Percentiles rank a stretch among this genome's conserved stretches.
Evolutionary conservation across 2,113 vertebrate genomes (phyloP).

Genomic region (Puffinus mauretanicus): DNA sequence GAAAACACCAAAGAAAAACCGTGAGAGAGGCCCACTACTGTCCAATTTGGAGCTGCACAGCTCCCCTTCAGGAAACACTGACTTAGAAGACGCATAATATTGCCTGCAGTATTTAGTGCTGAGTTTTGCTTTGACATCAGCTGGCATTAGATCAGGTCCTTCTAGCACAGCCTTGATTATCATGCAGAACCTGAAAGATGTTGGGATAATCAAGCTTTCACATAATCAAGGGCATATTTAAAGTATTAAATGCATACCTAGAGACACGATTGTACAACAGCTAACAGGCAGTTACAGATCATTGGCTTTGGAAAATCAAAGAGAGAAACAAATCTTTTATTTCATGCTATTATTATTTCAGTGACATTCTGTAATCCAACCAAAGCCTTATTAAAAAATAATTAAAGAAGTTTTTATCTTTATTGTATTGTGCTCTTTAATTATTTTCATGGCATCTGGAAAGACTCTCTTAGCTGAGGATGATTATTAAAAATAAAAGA

Average conservation of each 20-base stretch:
- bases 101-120: not conserved
- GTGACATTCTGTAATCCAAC: not conserved
- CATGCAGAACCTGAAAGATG: not conserved
- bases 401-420: not conserved
- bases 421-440: not conserved
- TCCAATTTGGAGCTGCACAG: not conserved
- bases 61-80: not conserved
- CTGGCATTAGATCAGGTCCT: not conserved
- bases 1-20: not conserved
- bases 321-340: not conserved
- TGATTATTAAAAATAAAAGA: not conserved
- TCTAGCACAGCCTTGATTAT: not conserved
- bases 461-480: not conserved
- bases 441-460: not conserved
- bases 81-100: not conserved
- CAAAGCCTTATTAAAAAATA: not conserved
- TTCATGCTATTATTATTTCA: conserved; percentile 22
- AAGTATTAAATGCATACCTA: conserved; percentile 22
- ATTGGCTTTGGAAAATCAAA: not conserved
- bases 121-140: not conserved
- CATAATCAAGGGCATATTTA: not conserved
- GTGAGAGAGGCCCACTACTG: not conserved
- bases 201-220: conserved; percentile 8
- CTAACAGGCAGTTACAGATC: conserved; percentile 11
- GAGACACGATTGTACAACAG: not conserved